phyloP scores from a whole-genome alignment of 2,113 vertebrate species.

The Craseonycteris thonglongyai region DNA sequence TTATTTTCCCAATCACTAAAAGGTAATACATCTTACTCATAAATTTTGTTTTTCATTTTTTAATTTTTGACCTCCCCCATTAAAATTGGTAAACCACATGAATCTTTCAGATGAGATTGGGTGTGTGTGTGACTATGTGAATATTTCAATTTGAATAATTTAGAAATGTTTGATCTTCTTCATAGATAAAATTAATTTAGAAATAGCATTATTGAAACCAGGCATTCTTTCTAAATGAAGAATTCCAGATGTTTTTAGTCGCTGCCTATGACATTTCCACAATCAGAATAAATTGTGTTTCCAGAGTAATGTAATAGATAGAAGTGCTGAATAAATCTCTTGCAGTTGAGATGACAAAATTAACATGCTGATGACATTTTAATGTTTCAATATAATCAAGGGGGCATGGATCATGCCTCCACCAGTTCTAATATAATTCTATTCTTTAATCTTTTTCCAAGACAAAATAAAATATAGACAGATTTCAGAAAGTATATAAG shows the following conservation, averaged over 20 bases:
- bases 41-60: not conserved
- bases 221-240: slow-evolving; percentile 77
- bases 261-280: slow-evolving; percentile 81
- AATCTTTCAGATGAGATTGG: too few relatives aligned
- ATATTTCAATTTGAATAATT: slow-evolving; percentile 63
- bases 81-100: slow-evolving; percentile 38
- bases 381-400: slow-evolving; percentile 85
- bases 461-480: slow-evolving; percentile 69
- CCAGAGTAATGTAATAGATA: slow-evolving; percentile 83
- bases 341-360: slow-evolving; percentile 83
- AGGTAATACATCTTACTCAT: not conserved
- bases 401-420: slow-evolving; percentile 82
- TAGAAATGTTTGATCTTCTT: slow-evolving; percentile 67
- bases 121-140: too few relatives aligned
- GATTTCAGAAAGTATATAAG: slow-evolving; percentile 65
- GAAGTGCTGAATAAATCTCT: slow-evolving; percentile 83
- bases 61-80: slow-evolving; percentile 14
- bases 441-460: slow-evolving; percentile 80
- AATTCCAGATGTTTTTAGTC: slow-evolving; percentile 83
- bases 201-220: slow-evolving; percentile 75
- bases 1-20: slow-evolving; percentile 7
- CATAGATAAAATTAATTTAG: slow-evolving; percentile 79
- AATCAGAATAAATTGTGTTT: slow-evolving; percentile 85
- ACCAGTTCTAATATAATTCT: slow-evolving; percentile 78
- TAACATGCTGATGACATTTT: slow-evolving; percentile 88